phyloP scores from a whole-genome alignment of 2,888 invertebrate genomes.

The Yponomeuta plumbellus region DNA sequence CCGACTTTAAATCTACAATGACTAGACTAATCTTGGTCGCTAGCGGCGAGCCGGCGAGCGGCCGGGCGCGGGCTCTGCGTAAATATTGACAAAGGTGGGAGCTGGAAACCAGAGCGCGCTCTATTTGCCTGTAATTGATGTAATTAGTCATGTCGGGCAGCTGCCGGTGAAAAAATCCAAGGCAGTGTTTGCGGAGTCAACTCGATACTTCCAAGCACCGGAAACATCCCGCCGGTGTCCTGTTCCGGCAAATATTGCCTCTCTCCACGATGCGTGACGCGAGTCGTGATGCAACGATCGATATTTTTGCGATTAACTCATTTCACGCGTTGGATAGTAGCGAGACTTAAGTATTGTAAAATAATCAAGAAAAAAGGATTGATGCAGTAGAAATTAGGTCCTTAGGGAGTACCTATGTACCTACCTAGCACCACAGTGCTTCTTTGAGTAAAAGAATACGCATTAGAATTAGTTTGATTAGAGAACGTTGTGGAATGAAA shows the following conservation, averaged over 20 bases:
- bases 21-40: neutral
- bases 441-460: too few species aligned
- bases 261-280: constrained; percentile 63
- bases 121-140: constrained; percentile 74
- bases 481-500: too few species aligned
- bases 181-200: constrained; percentile 63
- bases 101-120: constrained; percentile 62
- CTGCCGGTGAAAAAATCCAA: constrained; percentile 56
- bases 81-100: constrained; percentile 75
- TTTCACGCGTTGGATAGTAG: too few species aligned
- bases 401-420: too few species aligned
- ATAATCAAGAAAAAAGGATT: too few species aligned
- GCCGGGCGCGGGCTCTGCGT: constrained; percentile 37
- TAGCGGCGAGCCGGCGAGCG: constrained; percentile 3
- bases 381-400: too few species aligned
- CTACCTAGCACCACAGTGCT: too few species aligned
- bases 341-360: too few species aligned
- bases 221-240: constrained; percentile 70
- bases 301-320: too few species aligned
- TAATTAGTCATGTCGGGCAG: constrained; percentile 75
- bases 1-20: too few species aligned
- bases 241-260: constrained; percentile 68
- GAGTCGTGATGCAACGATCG: neutral
- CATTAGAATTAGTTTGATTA: too few species aligned
- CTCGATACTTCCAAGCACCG: constrained; percentile 70